Percentiles rank a stretch among this genome's conserved stretches.
These are phyloP conservation scores for Cryptotermes secundus DNA, from an alignment of 1,140 invertebrate species.

Conservation along the genomic window DNA sequence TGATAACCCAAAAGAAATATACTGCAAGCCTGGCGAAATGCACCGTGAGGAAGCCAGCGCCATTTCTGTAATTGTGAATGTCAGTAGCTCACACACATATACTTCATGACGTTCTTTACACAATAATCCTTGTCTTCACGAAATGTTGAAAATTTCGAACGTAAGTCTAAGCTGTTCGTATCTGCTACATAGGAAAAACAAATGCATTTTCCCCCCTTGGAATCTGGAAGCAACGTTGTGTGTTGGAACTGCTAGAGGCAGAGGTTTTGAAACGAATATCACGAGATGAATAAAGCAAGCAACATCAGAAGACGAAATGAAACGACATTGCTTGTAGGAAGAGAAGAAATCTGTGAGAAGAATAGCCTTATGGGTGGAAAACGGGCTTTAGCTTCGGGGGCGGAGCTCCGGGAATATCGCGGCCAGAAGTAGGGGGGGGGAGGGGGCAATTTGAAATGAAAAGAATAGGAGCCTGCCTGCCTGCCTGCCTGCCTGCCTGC, in stretches of 20 bases:
- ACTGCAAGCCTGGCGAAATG: no score
- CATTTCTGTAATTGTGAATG: no score
- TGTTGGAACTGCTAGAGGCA: not conserved
- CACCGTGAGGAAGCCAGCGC: no score
- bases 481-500: not conserved
- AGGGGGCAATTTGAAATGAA: conserved; percentile 27
- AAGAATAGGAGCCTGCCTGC: conserved; percentile 1
- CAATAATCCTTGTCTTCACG: no score
- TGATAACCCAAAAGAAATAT: no score
- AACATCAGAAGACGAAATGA: not conserved
- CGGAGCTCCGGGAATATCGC: not conserved
- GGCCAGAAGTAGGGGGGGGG: not conserved
- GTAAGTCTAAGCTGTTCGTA: not conserved
- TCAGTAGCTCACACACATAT: no score
- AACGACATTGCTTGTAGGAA: conserved; percentile 1
- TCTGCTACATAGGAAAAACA: not conserved
- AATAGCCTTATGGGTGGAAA: conserved; percentile 6
- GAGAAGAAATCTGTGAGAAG: conserved; percentile 4
- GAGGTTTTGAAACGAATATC: conserved; percentile 6
- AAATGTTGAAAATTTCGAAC: no score
- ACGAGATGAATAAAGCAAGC: not conserved
- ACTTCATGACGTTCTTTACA: no score
- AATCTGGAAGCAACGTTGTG: not conserved
- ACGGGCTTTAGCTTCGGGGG: not conserved
- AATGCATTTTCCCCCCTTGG: not conserved